These are phyloP conservation scores for Lethenteron camtschaticum DNA, from an alignment of 2,113 vertebrate species.

Conservation along the genomic window DNA sequence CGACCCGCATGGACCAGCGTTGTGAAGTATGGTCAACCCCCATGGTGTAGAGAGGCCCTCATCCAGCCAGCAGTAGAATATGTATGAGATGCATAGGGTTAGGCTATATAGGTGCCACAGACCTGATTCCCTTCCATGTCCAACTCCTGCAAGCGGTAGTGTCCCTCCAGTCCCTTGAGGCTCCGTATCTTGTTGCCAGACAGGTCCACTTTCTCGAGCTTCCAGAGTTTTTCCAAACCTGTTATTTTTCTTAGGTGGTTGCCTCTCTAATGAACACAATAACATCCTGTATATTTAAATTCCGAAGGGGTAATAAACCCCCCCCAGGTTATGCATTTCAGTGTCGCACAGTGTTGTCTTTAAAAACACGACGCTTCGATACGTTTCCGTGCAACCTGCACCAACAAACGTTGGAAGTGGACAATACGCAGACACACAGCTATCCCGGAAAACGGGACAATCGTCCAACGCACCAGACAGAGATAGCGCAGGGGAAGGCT, in stretches of 20 bases:
- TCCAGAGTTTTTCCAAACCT: constrained; percentile 32
- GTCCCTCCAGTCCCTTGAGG: constrained; percentile 41
- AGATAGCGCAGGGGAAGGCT: constrained; percentile 38
- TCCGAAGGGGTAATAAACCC: constrained; percentile 14
- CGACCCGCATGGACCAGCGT: no score
- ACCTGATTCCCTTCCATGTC: constrained; percentile 65
- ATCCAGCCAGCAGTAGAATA: background rate
- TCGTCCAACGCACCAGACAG: constrained; percentile 29
- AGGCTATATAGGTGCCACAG: no score
- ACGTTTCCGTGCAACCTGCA: constrained; percentile 16
- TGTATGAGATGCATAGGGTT: no score
- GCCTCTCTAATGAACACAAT: constrained; percentile 29
- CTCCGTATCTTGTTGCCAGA: constrained; percentile 44
- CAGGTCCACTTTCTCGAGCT: constrained; percentile 41
- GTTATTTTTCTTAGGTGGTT: constrained; percentile 41
- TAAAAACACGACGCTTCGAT: constrained; percentile 12
- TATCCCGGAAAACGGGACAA: background rate
- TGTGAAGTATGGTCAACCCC: no score
- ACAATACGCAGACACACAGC: background rate
- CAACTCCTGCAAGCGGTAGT: constrained; percentile 32
- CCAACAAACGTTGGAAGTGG: constrained; percentile 14
- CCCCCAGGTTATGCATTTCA: constrained; percentile 12
- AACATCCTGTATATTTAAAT: constrained; percentile 19
- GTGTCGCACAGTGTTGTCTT: constrained; percentile 19
- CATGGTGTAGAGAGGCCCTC: background rate